These are phyloP conservation scores for Cyanoramphus novaezelandiae DNA, from an alignment of 2,113 vertebrate genomes.

Conservation along the genomic window DNA sequence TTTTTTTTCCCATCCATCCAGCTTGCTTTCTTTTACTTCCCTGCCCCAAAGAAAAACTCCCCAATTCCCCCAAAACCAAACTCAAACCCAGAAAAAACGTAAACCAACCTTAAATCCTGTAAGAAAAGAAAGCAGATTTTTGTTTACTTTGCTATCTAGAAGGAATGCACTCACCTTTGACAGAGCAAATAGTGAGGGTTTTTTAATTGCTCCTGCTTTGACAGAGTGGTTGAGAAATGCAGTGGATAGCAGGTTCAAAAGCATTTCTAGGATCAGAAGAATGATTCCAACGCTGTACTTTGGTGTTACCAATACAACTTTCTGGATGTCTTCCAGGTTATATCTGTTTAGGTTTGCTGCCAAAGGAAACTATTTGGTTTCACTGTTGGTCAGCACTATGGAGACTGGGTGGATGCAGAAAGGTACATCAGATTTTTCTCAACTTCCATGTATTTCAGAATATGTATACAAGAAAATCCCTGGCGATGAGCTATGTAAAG, in stretches of 20 bases:
- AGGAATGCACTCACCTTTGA: neutral
- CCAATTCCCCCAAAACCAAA: neutral
- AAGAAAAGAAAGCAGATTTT: neutral
- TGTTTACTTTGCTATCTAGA: neutral
- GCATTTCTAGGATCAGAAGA: neutral
- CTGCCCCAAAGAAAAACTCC: neutral
- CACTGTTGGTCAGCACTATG: slow-evolving; percentile 31
- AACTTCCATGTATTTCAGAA: neutral
- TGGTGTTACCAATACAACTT: neutral
- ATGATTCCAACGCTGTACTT: neutral
- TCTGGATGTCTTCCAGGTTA: slow-evolving; percentile 21
- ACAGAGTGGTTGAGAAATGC: neutral
- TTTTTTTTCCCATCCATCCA: neutral
- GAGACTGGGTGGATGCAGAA: neutral
- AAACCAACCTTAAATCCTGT: neutral
- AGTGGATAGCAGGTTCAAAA: neutral
- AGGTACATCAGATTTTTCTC: neutral
- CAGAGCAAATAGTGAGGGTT: neutral
- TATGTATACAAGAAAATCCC: neutral
- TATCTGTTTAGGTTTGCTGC: slow-evolving; percentile 30
- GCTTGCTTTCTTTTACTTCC: neutral
- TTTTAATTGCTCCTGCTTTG: neutral
- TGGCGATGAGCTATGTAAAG: neutral
- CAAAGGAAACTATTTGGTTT: slow-evolving; percentile 38
- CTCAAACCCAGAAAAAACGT: neutral